These are phyloP conservation scores for Linnaemya vulpina DNA, from an alignment of 2,888 invertebrate species.

Conservation along the genomic window DNA sequence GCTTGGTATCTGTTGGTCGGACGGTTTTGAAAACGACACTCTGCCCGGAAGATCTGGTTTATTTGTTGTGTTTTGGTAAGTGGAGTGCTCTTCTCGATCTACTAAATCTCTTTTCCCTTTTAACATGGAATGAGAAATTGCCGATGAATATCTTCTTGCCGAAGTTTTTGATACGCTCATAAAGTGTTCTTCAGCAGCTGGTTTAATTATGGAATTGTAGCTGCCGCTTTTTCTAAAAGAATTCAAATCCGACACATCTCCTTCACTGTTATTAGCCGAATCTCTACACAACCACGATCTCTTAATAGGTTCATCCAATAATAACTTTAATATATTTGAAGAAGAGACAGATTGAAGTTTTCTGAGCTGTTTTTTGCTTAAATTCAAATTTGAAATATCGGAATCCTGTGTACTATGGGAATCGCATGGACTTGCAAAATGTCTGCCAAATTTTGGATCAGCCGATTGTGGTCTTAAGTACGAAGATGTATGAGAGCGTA, in stretches of 20 bases:
- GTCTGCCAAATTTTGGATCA: constrained; percentile 79
- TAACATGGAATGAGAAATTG: constrained; percentile 52
- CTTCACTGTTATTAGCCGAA: constrained; percentile 69
- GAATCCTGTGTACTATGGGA: constrained; percentile 75
- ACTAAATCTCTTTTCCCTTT: constrained; percentile 33
- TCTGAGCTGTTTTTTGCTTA: constrained; percentile 73
- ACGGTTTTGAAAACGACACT: constrained; percentile 81
- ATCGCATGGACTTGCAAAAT: constrained; percentile 71
- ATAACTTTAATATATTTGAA: constrained; percentile 81
- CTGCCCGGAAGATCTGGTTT: constrained; percentile 82
- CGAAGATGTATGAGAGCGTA: constrained; percentile 78
- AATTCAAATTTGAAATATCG: constrained; percentile 72
- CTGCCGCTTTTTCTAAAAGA: constrained; percentile 73
- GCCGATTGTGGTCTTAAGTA: constrained; percentile 81
- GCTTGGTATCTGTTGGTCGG: constrained; percentile 72
- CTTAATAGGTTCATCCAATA: constrained; percentile 82
- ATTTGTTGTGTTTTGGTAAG: constrained; percentile 23
- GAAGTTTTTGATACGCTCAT: constrained; percentile 53
- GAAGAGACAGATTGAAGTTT: constrained; percentile 79
- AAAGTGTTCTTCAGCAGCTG: constrained; percentile 48
- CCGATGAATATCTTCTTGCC: constrained; percentile 59
- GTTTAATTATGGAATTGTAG: constrained; percentile 71
- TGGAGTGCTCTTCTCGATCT: constrained; percentile 26
- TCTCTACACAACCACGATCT: constrained; percentile 83
- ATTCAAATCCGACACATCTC: constrained; percentile 75